Conservation (phyloP, 2,797 vertebrate species). For the Pithecia hirsuta region DNA sequence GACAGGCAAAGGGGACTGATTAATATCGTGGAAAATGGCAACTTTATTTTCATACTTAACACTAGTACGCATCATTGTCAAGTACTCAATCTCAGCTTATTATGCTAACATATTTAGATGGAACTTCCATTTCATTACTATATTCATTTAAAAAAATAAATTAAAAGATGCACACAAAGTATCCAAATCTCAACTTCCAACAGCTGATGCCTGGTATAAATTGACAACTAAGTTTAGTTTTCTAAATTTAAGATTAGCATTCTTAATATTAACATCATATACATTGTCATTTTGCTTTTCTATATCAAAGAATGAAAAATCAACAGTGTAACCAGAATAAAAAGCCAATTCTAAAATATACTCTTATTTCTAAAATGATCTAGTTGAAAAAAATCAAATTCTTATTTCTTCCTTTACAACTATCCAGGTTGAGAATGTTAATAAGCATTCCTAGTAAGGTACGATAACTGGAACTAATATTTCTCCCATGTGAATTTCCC, state of each 20-base stretch:
- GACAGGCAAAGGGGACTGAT: neutral
- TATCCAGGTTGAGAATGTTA: neutral
- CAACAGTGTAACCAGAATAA: neutral
- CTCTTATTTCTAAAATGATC: neutral
- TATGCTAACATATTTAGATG: neutral
- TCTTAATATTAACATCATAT: neutral
- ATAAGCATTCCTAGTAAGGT: neutral
- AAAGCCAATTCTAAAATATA: neutral
- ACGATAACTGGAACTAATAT: neutral
- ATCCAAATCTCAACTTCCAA: neutral
- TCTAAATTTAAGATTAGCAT: neutral
- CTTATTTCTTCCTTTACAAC: neutral
- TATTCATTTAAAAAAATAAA: neutral
- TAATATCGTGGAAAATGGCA: neutral
- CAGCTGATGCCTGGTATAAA: neutral
- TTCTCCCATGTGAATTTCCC: neutral
- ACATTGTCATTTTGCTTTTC: neutral
- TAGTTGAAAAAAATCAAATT: neutral
- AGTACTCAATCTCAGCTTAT: neutral
- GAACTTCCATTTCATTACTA: neutral
- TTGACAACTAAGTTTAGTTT: neutral
- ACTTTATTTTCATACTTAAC: constrained; percentile 27
- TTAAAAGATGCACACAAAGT: neutral
- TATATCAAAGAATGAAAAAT: neutral
- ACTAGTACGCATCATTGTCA: neutral